Conservation (phyloP, 1,140 invertebrate genomes). For the Drosophila pectinifera region DNA sequence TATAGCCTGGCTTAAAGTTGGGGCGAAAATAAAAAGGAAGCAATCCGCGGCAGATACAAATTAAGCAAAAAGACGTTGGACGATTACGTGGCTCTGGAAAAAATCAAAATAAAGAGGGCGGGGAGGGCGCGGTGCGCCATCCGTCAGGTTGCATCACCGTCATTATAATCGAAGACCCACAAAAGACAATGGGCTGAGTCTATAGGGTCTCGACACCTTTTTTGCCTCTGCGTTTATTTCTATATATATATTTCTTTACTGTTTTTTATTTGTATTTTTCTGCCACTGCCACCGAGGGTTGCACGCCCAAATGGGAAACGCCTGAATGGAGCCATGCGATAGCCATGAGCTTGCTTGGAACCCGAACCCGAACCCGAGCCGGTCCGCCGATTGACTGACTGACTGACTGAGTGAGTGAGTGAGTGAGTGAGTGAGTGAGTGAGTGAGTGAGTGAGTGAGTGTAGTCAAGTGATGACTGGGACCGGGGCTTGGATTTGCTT, state of each 20-base stretch:
- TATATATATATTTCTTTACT: background rate
- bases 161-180: conserved; percentile 79
- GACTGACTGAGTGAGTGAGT: conserved; percentile 30
- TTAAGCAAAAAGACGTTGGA: conserved; percentile 44
- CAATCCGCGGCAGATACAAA: conserved; percentile 37
- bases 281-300: conserved; percentile 28
- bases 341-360: conserved; percentile 67
- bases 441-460: conserved; percentile 34
- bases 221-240: conserved; percentile 13
- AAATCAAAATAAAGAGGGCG: conserved; percentile 3
- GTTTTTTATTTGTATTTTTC: conserved; percentile 1
- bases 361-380: conserved; percentile 20
- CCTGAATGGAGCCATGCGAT: conserved; percentile 78
- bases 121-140: background rate
- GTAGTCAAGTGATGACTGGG: conserved; percentile 60
- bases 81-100: conserved; percentile 61
- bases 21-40: conserved; percentile 40
- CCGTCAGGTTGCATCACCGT: conserved; percentile 65
- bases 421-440: conserved; percentile 29
- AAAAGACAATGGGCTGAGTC: conserved; percentile 63
- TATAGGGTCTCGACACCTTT: conserved; percentile 50
- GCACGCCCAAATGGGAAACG: conserved; percentile 60
- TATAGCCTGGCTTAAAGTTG: conserved; percentile 28
- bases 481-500: conserved; percentile 46
- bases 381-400: too few relatives aligned